Percentiles rank a stretch among this genome's conserved stretches.
Conservation (phyloP, 1,140 invertebrate species). For the Hylyphantes graminicola region DNA sequence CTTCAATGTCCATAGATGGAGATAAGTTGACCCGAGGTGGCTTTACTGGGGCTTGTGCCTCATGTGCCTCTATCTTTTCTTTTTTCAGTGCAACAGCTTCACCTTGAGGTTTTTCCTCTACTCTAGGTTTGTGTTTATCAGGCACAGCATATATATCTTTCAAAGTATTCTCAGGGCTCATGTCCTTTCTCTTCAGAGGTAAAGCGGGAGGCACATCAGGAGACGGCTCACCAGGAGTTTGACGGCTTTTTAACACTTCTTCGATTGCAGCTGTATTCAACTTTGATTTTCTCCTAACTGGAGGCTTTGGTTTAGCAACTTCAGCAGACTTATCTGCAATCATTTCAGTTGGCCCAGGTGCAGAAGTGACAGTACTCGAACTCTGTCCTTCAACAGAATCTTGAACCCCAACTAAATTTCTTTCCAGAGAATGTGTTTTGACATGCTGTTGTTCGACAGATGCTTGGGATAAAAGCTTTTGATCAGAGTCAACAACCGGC, state of each 20-base stretch:
- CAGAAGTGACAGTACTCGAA: too few species aligned
- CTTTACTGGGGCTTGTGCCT: slow-evolving; percentile 20
- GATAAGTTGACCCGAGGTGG: slow-evolving; percentile 26
- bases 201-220: slow-evolving; percentile 39
- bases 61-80: background rate
- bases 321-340: slow-evolving; percentile 5
- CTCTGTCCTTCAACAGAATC: too few species aligned
- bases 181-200: slow-evolving; percentile 27
- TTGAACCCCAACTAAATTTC: too few species aligned
- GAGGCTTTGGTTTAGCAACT: slow-evolving; percentile 18
- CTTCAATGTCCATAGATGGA: background rate
- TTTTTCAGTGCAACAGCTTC: slow-evolving; percentile 6
- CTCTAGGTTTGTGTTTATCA: slow-evolving; percentile 6
- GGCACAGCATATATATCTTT: slow-evolving; percentile 37
- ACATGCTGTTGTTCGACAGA: too few species aligned
- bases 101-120: too few species aligned
- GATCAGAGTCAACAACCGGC: too few species aligned
- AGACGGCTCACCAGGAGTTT: background rate
- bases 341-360: background rate
- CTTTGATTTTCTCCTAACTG: slow-evolving; percentile 52
- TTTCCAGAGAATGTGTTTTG: too few species aligned
- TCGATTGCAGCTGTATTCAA: slow-evolving; percentile 43
- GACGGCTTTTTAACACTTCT: slow-evolving; percentile 44
- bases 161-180: slow-evolving; percentile 4
- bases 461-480: too few species aligned